These are phyloP conservation scores for Trilocha varians DNA, from an alignment of 2,888 invertebrate species.

Conservation along the genomic window DNA sequence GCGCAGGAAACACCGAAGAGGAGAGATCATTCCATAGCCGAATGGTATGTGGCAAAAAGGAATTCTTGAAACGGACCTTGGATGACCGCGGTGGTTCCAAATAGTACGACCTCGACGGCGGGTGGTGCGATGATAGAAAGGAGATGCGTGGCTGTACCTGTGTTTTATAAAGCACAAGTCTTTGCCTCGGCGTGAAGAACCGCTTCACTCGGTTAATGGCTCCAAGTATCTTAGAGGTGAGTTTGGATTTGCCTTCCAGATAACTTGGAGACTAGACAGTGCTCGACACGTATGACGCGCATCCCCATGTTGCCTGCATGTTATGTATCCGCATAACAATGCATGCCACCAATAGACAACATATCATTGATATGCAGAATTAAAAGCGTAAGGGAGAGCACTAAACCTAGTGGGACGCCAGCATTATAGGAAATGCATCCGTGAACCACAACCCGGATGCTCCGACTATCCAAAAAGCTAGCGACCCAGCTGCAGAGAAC, in stretches of 20 bases:
- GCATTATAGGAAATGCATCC: neutral
- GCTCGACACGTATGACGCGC: neutral
- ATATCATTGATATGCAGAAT: too few species aligned
- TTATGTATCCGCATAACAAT: neutral
- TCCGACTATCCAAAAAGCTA: neutral
- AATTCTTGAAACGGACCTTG: too few species aligned
- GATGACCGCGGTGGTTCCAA: too few species aligned
- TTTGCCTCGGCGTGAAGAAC: neutral
- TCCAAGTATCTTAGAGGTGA: neutral
- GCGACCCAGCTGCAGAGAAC: neutral
- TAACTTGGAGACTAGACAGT: neutral
- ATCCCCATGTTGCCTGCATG: neutral
- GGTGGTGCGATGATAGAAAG: too few species aligned
- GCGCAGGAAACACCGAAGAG: too few species aligned
- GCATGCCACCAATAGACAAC: neutral
- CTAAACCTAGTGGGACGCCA: neutral
- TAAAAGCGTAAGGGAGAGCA: too few species aligned
- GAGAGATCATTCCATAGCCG: too few species aligned
- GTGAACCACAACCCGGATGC: neutral
- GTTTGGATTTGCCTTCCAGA: neutral
- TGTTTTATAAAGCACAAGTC: neutral
- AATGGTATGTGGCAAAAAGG: too few species aligned
- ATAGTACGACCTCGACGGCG: too few species aligned
- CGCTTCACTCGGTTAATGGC: neutral
- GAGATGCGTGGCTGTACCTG: neutral